A percentile compares a stretch with the other conserved stretches of the same genome.
Evolutionary conservation across 1,140 invertebrate genomes (phyloP).

Genomic region (Zaprionus capensis): DNA sequence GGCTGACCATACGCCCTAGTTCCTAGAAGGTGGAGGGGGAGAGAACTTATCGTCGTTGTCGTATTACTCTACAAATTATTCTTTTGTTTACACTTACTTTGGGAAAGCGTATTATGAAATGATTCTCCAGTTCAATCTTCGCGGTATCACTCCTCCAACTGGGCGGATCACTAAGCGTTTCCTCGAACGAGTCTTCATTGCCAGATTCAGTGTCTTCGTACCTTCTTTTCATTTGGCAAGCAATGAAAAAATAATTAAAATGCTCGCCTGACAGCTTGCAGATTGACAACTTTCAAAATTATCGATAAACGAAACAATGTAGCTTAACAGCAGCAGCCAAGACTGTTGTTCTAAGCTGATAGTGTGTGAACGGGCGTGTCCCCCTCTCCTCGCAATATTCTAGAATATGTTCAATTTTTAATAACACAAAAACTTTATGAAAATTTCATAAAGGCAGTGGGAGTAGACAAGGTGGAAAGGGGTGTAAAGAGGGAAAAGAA

Average conservation of each 20-base stretch:
- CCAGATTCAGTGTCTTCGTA: constrained; percentile 1
- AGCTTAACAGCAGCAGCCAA: not conserved
- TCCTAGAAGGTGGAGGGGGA: constrained; percentile 85
- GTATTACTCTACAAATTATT: too few species aligned
- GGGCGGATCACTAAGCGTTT: constrained; percentile 19
- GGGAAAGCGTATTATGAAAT: constrained; percentile 93
- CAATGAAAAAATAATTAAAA: not conserved
- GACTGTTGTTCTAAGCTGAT: too few species aligned
- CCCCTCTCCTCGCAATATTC: too few species aligned
- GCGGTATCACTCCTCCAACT: constrained; percentile 82
- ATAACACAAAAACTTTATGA: constrained; percentile 77
- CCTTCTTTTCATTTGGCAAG: not conserved
- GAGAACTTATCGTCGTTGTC: not conserved
- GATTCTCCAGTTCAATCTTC: constrained; percentile 90
- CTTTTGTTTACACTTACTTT: constrained; percentile 84
- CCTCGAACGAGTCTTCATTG: constrained; percentile 20
- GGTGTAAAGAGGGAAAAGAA: not conserved
- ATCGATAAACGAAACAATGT: not conserved
- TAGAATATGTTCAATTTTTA: constrained; percentile 73
- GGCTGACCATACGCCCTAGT: constrained; percentile 90
- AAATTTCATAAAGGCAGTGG: constrained; percentile 65
- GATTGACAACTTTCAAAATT: not conserved
- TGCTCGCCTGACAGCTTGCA: not conserved
- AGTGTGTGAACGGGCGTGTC: not conserved
- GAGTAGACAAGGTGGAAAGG: not conserved